These are phyloP conservation scores for Heliothis virescens DNA, from an alignment of 1,140 invertebrate genomes.

Conservation along the genomic window DNA sequence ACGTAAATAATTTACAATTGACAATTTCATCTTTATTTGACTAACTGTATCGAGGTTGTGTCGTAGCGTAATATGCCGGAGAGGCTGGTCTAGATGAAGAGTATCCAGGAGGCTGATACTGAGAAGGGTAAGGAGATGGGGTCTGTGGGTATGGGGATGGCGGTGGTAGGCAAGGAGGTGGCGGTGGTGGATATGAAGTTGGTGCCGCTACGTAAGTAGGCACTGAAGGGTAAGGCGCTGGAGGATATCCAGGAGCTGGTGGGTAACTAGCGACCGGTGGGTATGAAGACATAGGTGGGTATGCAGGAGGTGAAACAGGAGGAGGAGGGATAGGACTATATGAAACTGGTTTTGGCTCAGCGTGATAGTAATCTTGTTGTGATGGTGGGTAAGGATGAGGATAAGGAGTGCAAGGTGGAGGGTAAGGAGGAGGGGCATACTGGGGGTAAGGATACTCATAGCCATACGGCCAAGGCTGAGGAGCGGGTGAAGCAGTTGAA, in stretches of 20 bases:
- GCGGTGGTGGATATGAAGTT: background rate
- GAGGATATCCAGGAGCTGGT: background rate
- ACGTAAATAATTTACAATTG: background rate
- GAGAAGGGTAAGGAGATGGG: background rate
- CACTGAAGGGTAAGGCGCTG: conserved; percentile 6
- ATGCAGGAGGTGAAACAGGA: conserved; percentile 3
- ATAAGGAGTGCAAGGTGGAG: conserved; percentile 19
- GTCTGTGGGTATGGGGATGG: background rate
- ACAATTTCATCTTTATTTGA: background rate
- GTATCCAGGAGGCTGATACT: background rate
- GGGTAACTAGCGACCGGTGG: background rate
- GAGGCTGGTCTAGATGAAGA: background rate
- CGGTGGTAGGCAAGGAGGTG: conserved; percentile 5
- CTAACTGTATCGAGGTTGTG: background rate
- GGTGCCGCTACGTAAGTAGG: background rate
- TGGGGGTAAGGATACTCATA: conserved; percentile 57
- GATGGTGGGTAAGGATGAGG: conserved; percentile 37
- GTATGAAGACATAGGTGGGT: conserved; percentile 4
- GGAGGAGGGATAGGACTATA: background rate
- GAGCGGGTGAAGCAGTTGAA: conserved; percentile 1
- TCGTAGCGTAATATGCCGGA: background rate
- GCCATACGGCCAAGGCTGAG: conserved; percentile 52
- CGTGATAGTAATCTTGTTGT: background rate
- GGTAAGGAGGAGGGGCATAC: conserved; percentile 45
- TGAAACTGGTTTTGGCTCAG: background rate